Base-by-base conservation (phyloP, 2,797 vertebrate species). In the Anas acuta region DNA sequence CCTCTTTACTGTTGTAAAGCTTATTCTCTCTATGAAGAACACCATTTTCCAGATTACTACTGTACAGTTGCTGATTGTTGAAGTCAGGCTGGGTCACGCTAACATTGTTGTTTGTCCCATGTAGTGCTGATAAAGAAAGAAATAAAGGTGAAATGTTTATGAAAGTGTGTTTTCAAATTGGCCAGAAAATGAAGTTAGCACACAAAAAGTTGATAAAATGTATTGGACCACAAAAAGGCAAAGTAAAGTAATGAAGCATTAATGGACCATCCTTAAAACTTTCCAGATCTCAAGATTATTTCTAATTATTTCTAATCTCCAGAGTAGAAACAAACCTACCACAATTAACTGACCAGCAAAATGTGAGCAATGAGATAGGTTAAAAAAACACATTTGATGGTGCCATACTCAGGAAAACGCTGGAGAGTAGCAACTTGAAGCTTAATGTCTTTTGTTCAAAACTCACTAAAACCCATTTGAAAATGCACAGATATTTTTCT, bases 191-290 rank as follows among this genome's bases (percentile, higher is more conserved):
- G 21, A 82, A 87, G 73, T 93, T 80, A 93, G 28, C 25, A 18
- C 26, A 87, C 45, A 86, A 76, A 92, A 89, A 53, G 54, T 53
- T 87, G 81, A 70, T 92, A 92, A 57, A 37, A 41, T 89, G 89
- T 93, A 93, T 33, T 92, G 75, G 76, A 51, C 61, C 41, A 77
- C 32, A 72, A 73, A 92, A 90, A 95, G 62, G 39, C 37, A 73
- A 92, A 84, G 69, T 74, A 89, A 91, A 90, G 4, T 23, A 83
- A 78, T 80, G 81, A 90, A 85, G 12, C 47, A 39, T 83, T 91
- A 93, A 90, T 45, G 93, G 41, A 78, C 20, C 67, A 62, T 66
- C n/a, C 49, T 94, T 82, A 93, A 92, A 94, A 84, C 2, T 79
- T 96, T 89, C 37, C 20, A 60, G 45, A 39, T 43, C 22, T 93